Percentiles rank a stretch among this genome's conserved stretches.
phyloP scores from a whole-genome alignment of 2,888 invertebrate genomes.

The Lamellibrachia columna region DNA sequence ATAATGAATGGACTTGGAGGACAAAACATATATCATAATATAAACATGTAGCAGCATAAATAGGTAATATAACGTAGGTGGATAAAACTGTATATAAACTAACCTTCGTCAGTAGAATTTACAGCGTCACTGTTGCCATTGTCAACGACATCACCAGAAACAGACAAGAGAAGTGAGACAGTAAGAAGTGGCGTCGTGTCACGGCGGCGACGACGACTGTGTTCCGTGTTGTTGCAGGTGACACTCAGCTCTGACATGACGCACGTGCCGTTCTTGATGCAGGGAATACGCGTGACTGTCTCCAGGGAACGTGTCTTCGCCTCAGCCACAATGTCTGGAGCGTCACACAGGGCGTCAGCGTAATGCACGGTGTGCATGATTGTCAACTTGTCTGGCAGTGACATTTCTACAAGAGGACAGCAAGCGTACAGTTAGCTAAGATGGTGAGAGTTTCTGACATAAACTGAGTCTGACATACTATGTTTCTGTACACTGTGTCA shows the following conservation, averaged over 20 bases:
- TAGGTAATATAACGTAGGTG: neutral
- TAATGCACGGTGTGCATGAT: neutral
- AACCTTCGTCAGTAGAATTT: neutral
- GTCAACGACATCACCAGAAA: neutral
- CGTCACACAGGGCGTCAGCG: neutral
- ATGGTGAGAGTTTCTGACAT: neutral
- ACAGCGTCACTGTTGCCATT: neutral
- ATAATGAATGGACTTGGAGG: too few species aligned
- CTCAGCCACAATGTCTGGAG: neutral
- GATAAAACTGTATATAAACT: neutral
- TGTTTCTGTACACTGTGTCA: too few species aligned
- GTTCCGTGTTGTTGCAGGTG: neutral
- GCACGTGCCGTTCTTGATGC: neutral
- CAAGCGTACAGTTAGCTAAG: neutral
- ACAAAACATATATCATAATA: neutral
- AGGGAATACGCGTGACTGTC: neutral
- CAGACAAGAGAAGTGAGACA: neutral
- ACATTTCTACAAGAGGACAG: neutral
- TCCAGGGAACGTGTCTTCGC: neutral
- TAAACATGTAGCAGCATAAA: neutral
- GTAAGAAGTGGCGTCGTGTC: neutral
- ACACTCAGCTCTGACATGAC: constrained; percentile 8
- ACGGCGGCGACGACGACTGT: neutral
- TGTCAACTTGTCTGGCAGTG: neutral
- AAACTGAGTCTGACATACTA: too few species aligned